Evolutionary conservation across 2,797 vertebrate species (phyloP), one percentile per base, ranked within the genome.

Genomic region (Merluccius polli): DNA sequence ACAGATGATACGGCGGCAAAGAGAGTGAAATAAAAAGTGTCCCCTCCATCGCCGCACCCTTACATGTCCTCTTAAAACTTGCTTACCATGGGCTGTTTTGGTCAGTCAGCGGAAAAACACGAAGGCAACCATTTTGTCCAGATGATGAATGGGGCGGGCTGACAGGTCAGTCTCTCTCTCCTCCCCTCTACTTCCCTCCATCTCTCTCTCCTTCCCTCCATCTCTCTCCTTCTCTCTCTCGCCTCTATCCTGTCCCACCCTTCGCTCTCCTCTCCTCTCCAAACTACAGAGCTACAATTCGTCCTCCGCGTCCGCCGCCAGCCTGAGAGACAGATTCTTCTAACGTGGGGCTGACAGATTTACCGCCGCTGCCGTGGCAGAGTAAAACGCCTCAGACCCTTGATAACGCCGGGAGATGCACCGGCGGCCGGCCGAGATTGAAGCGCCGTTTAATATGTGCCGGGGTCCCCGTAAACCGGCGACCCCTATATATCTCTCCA

Each of bases 121-220:
- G 85, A 93, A 87, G 87, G 92, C 88, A 92, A 94, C 95, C 93
- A 90, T 95, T 97, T 96, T 95, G 94, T 95, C 95, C 89, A 86
- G 90, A 92, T 97, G 96, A 98, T 97, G 90, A 97, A 98, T 96
- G 92, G 91, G 84, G 83, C 87, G 78, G 89, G 92, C 90, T 94
- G 94, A 95, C 94, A 95, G 96, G 96, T 95, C 95, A 95, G 94
- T 94, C 94, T 95, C 89, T 92, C 92, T 91, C 89, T 87, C 77
- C 0, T 81, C 75, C 81, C 77, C 31, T 35, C 30, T 32, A 29
- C 12, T n/a, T n/a, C 29, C 33, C 59, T 38, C 44, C 35, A 70
- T 75, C 77, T 63, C 75, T 80, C 79, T 32, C 75, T 75, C 68
- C 79, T 70, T 81, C 38, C 80, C 70, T 74, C 24, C 74, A 38